Evolutionary conservation across 2,797 vertebrate genomes (phyloP).

Genomic region (Chromis chromis): DNA sequence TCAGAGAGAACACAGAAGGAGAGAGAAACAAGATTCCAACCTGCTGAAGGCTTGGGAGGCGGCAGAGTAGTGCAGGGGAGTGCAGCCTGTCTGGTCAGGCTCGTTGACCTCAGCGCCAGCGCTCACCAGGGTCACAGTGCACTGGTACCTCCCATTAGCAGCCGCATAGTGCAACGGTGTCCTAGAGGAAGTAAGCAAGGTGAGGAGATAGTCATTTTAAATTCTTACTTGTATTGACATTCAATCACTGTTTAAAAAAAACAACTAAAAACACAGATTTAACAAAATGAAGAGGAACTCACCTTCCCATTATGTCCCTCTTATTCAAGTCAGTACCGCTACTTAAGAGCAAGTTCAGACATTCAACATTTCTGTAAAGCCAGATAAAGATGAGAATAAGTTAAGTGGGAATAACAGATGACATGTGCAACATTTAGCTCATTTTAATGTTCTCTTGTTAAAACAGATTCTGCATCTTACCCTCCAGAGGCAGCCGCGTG

Average conservation of each 20-base stretch:
- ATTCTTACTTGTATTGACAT: neutral
- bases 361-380: constrained; percentile 92
- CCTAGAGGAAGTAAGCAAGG: constrained; percentile 69
- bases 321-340: constrained; percentile 95
- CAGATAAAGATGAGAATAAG: constrained; percentile 14
- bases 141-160: constrained; percentile 96
- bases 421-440: neutral
- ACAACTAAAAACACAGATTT: neutral
- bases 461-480: constrained; percentile 75
- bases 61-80: constrained; percentile 95
- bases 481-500: constrained; percentile 98
- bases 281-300: constrained; percentile 34
- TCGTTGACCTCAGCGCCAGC: constrained; percentile 93
- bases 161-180: constrained; percentile 96
- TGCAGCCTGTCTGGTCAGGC: constrained; percentile 93
- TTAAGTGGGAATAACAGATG: neutral
- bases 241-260: neutral
- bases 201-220: neutral
- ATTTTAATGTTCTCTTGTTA: constrained; percentile 1
- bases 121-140: constrained; percentile 93
- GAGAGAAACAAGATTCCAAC: constrained; percentile 71
- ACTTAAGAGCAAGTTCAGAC: constrained; percentile 98
- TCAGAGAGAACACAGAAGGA: constrained; percentile 11
- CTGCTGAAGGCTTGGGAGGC: constrained; percentile 95
- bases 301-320: constrained; percentile 96